Evolutionary conservation across 1,140 invertebrate genomes (phyloP).

Genomic region (Nylanderia fulva): DNA sequence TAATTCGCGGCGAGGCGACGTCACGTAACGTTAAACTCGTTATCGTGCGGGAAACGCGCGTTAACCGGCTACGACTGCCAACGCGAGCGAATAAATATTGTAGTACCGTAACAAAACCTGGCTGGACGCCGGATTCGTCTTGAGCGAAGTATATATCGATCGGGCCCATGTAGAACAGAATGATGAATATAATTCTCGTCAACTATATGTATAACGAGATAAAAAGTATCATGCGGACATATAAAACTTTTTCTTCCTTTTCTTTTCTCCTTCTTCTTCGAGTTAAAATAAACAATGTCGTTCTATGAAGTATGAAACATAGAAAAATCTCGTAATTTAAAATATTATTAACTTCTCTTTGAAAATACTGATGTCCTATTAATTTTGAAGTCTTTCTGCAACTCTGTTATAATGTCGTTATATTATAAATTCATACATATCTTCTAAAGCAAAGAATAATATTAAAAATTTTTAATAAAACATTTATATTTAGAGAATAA

Average conservation of each 20-base stretch:
- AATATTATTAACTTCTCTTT: neutral
- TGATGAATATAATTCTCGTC: constrained; percentile 5
- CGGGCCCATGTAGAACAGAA: neutral
- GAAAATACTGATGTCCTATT: neutral
- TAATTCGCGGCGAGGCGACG: constrained; percentile 43
- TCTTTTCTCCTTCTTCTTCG: neutral
- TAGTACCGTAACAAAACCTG: constrained; percentile 47
- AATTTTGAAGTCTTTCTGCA: neutral
- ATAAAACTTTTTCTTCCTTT: neutral
- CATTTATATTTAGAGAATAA: neutral
- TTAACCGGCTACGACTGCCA: constrained; percentile 44
- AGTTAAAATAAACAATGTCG: neutral
- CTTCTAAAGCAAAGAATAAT: neutral
- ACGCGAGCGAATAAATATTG: constrained; percentile 41
- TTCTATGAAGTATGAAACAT: neutral
- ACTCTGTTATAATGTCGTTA: neutral
- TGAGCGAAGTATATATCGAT: constrained; percentile 17
- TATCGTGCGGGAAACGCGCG: constrained; percentile 38
- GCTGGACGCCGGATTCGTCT: constrained; percentile 6
- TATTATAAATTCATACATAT: neutral
- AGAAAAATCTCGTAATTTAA: neutral
- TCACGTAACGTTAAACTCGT: constrained; percentile 55
- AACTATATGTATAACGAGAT: neutral
- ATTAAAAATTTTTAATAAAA: no score
- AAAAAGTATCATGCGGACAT: neutral